Conservation (phyloP, 2,113 vertebrate genomes). For the Apeltes quadracus region DNA sequence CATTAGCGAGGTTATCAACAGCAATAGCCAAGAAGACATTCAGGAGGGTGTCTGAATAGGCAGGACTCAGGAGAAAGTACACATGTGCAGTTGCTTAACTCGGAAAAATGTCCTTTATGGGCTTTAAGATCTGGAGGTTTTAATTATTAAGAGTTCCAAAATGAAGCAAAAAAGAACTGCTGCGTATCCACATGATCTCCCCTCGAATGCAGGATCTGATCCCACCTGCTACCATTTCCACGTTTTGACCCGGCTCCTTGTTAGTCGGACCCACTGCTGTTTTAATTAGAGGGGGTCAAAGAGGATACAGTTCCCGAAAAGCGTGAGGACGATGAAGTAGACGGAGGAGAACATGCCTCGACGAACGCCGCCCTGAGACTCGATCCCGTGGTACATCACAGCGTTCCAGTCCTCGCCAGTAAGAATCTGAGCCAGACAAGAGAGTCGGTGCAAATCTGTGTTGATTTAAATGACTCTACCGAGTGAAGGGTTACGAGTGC, state of each 20-base stretch:
- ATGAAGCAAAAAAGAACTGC: not conserved
- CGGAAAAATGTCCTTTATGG: not conserved
- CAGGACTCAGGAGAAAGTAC: conserved; percentile 79
- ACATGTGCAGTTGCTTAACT: not conserved
- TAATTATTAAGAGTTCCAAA: not conserved
- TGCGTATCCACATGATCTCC: not conserved
- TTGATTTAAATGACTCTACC: conserved; percentile 43
- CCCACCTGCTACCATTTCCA: not conserved
- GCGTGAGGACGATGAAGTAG: conserved; percentile 96
- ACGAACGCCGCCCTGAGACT: conserved; percentile 92
- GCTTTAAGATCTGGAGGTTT: not conserved
- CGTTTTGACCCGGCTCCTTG: not conserved
- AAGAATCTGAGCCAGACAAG: conserved; percentile 84
- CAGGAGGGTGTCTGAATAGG: conserved; percentile 88
- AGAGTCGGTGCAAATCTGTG: conserved; percentile 23
- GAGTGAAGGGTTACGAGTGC: conserved; percentile 46
- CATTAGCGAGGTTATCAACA: conserved; percentile 96
- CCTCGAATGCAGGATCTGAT: not conserved
- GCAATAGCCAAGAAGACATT: conserved; percentile 98
- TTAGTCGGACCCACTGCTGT: not conserved
- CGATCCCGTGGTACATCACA: conserved; percentile 97
- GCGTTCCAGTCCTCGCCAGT: conserved; percentile 98
- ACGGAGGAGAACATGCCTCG: conserved; percentile 95
- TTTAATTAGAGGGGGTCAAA: not conserved
- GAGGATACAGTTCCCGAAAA: conserved; percentile 99